Conservation (phyloP, 2,113 vertebrate species). For the Laticauda laticaudata region DNA sequence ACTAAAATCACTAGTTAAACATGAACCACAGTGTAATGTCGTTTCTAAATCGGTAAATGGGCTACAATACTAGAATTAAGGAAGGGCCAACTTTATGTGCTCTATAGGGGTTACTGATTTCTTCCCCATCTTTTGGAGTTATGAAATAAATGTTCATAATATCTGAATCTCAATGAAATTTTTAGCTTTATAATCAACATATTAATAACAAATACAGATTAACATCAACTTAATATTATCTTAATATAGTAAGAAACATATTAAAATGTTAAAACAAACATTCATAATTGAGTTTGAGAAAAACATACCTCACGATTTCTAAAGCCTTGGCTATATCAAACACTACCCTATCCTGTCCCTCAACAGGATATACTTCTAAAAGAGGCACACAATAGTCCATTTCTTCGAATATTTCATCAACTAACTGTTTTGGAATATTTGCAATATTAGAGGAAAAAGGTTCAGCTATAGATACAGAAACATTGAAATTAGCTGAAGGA, state of each 20-base stretch:
- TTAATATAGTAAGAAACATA: neutral
- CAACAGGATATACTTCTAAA: slow-evolving; percentile 67
- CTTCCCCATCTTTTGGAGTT: neutral
- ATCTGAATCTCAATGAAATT: neutral
- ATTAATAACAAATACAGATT: neutral
- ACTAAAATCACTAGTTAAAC: neutral
- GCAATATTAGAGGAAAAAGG: slow-evolving; percentile 66
- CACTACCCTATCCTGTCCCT: slow-evolving; percentile 50
- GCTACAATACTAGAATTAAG: neutral
- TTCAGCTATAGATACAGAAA: slow-evolving; percentile 59
- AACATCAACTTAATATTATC: neutral
- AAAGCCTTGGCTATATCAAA: slow-evolving; percentile 58
- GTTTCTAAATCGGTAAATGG: neutral
- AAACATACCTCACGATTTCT: slow-evolving; percentile 64
- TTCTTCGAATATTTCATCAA: slow-evolving; percentile 62
- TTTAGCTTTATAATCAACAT: neutral
- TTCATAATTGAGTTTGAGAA: neutral
- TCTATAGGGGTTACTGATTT: neutral
- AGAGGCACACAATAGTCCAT: slow-evolving; percentile 56
- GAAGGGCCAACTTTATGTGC: neutral
- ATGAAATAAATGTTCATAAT: neutral
- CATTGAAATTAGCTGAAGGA: slow-evolving; percentile 57
- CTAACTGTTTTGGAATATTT: slow-evolving; percentile 59
- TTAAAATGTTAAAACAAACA: neutral
- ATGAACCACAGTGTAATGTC: neutral